Evolutionary conservation across 2,797 vertebrate species (phyloP), one percentile per base, ranked within the genome.

Genomic region (Lycodopsis pacificus): DNA sequence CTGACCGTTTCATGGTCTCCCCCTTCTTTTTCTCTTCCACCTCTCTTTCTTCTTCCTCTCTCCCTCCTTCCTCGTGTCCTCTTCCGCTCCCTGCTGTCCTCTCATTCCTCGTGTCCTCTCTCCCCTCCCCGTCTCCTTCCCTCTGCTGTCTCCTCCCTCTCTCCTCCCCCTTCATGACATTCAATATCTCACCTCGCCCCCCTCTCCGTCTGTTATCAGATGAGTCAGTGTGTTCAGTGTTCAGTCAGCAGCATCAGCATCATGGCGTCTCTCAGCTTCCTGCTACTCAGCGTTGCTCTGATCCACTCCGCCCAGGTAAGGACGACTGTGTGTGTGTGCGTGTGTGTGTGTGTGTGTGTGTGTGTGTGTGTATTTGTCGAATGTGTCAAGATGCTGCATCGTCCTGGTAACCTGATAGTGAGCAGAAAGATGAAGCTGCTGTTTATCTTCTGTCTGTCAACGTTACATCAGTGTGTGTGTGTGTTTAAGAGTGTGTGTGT

Each of bases 251-350:
- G 32, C 32, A 34, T 34, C 32, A 34, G 32, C 32, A 34, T 70
- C 67, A 92, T 92, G 91, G 87, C 89, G 74, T 89, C 86, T 65
- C 77, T 87, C 68, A 15, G 84, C 88, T 83, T 91, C 77, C 86
- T 91, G 86, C 86, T 92, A 79, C 86, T 91, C 71, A 61, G 81
- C 66, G 56, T 81, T 11, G 76, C 86, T 77, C 87, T 92, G 73
- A 62, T 93, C 66, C 89, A 89, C 56, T 62, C 76, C 51, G 48
- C 74, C 75, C 89, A 91, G 91, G 92, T 93, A 88, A 76, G 88
- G 17, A 49, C 4, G 42, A 36, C n/a, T 44, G 42, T 44, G 42
- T 44, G 42, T 44, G 40, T 42, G 40, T 36, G 38, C 12, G 38
- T 40, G 42, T 15, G 38, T 40, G 38, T 40, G 38, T n/a, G n/a